Evolutionary conservation across 2,888 invertebrate species (phyloP), one percentile per base, ranked within the genome.

Genomic region (Macrosiphum euphorbiae): DNA sequence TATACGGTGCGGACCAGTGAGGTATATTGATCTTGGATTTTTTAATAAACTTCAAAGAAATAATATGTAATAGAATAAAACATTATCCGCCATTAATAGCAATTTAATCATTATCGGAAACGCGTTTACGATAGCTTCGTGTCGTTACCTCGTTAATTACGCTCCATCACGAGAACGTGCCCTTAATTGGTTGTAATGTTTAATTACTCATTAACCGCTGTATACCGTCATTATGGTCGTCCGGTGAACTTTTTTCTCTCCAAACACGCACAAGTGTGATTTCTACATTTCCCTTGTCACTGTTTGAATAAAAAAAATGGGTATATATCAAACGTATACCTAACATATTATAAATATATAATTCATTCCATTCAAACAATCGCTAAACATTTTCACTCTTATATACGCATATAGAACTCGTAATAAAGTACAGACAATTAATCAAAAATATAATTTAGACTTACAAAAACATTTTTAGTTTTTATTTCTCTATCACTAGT

Each of bases 241-340:
- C 61, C 47, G 58, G 58, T 61, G n/a, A 84, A 90, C 41, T 78
- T 92, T 84, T 88, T 41, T 85, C 84, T 90, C 89, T 93, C 35
- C 58, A 28, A 55, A 92, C 89, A 58, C 84, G 78, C 84, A 50
- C 93, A 52, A 50, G 87, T 88, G 92, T 92, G 90, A 93, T 93
- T 93, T 93, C 93, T 93, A 93, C 90, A 90, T 93, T 93, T 93
- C 85, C 35, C 93, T 85, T 93, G 88, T 92, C 92, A 89, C 78
- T 47, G 67, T 78, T 78, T 78, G 13, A 61, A 61, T n/a, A 44
- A 89, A 88, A 58, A 58, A 88, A 3, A 89, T 3, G 55, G 11
- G 26, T 78, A 41, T 78, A 26, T 8, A 47, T 26, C 11, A 88
- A 88, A 86, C 28, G 50, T 47, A 78, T 78, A 78, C 13, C 41